Percentiles rank a stretch among this genome's conserved stretches.
phyloP scores from a whole-genome alignment of 2,888 invertebrate species.

The Lepidochrysops patricia region DNA sequence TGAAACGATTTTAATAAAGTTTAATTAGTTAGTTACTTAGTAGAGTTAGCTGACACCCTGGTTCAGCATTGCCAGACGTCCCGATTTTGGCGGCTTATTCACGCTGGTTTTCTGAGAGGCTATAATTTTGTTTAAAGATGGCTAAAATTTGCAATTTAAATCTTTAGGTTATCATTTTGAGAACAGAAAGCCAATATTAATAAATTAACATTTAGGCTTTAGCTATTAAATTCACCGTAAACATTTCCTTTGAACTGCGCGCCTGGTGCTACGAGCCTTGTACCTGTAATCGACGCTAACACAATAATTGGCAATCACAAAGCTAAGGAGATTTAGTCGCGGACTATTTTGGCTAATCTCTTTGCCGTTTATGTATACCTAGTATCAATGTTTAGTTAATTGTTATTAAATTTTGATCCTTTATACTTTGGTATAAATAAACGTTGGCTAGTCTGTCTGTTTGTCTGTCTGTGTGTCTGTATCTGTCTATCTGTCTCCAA shows the following conservation, averaged over 20 bases:
- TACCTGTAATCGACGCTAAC: neutral
- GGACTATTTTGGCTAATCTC: neutral
- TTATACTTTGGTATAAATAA: too few species aligned
- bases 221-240: neutral
- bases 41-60: too few species aligned
- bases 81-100: too few species aligned
- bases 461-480: too few species aligned
- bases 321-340: neutral
- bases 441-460: neutral
- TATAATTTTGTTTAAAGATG: too few species aligned
- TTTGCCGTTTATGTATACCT: neutral
- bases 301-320: slow-evolving; percentile 7
- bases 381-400: neutral
- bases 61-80: too few species aligned
- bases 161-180: neutral
- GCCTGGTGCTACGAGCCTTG: neutral
- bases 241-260: neutral
- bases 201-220: neutral
- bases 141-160: too few species aligned
- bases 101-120: too few species aligned
- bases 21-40: too few species aligned
- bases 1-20: too few species aligned
- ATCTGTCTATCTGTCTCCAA: too few species aligned
- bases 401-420: too few species aligned
- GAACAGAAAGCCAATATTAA: neutral